Evolutionary conservation across 2,797 vertebrate genomes (phyloP).

Genomic region (Gambelia wislizenii): DNA sequence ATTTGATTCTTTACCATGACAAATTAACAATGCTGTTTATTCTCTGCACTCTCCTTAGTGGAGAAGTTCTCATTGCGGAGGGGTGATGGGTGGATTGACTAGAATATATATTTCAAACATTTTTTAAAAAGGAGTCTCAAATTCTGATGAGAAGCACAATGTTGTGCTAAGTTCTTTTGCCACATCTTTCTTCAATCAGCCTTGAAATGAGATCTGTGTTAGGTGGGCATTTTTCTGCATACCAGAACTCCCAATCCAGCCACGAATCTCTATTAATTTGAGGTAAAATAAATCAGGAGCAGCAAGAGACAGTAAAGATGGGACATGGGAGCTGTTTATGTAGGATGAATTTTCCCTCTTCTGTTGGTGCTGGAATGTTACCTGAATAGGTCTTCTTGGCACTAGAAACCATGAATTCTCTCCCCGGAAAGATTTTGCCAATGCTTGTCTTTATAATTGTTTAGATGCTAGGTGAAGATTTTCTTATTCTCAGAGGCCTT

Average conservation of each 20-base stretch:
- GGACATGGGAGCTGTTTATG: neutral
- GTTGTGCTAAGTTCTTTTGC: slow-evolving; percentile 4
- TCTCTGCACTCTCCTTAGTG: neutral
- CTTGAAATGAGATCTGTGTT: slow-evolving; percentile 14
- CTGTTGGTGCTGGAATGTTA: neutral
- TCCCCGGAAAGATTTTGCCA: neutral
- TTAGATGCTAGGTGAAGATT: neutral
- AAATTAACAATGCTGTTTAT: neutral
- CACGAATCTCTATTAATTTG: slow-evolving; percentile 35
- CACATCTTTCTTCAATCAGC: slow-evolving; percentile 48
- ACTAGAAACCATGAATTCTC: no score
- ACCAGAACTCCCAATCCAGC: neutral
- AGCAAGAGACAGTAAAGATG: neutral
- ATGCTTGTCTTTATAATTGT: neutral
- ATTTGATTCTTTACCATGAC: neutral
- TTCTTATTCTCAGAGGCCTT: neutral
- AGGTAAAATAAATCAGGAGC: slow-evolving; percentile 25
- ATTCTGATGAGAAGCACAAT: slow-evolving; percentile 33
- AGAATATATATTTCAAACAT: slow-evolving; percentile 4
- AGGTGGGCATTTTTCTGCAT: slow-evolving; percentile 7
- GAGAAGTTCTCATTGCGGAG: neutral
- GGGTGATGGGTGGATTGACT: neutral
- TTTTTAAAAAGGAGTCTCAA: slow-evolving; percentile 10
- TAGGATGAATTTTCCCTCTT: neutral
- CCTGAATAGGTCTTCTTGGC: neutral